phyloP scores from a whole-genome alignment of 2,113 vertebrate species.

The Peromyscus leucopus region DNA sequence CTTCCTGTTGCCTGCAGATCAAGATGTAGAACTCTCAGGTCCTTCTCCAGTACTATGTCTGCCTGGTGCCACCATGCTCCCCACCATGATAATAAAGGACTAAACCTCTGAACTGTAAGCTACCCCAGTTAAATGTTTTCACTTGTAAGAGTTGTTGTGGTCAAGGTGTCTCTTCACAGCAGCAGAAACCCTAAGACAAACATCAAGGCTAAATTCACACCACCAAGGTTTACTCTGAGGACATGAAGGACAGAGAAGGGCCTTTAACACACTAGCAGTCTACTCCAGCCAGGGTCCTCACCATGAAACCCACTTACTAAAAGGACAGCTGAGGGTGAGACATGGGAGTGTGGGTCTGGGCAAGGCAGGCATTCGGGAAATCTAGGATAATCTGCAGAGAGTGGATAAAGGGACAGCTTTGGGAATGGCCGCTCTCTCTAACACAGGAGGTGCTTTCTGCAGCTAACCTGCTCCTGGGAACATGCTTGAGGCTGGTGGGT shows the following conservation, averaged over 20 bases:
- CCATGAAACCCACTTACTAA: neutral
- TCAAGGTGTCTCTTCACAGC: neutral
- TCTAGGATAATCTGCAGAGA: neutral
- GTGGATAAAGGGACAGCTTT: too few relatives aligned
- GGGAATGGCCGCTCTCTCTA: fast-evolving
- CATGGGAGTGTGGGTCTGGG: fast-evolving
- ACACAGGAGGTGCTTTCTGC: fast-evolving
- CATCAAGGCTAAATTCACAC: fast-evolving
- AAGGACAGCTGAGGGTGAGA: neutral
- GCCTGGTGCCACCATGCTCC: neutral
- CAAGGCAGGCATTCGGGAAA: fast-evolving
- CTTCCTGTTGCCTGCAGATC: neutral
- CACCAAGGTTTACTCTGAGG: neutral
- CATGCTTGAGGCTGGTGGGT: neutral
- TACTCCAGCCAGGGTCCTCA: neutral
- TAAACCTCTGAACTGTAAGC: neutral
- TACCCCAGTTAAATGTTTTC: neutral
- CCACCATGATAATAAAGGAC: neutral
- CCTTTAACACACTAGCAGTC: neutral
- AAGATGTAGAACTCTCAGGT: neutral
- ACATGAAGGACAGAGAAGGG: fast-evolving
- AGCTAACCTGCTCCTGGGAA: fast-evolving
- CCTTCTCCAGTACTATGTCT: neutral
- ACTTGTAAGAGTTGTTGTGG: neutral
- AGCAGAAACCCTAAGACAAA: neutral